Base-by-base conservation (phyloP, 2,888 invertebrate species). In the Apodemia zela region DNA sequence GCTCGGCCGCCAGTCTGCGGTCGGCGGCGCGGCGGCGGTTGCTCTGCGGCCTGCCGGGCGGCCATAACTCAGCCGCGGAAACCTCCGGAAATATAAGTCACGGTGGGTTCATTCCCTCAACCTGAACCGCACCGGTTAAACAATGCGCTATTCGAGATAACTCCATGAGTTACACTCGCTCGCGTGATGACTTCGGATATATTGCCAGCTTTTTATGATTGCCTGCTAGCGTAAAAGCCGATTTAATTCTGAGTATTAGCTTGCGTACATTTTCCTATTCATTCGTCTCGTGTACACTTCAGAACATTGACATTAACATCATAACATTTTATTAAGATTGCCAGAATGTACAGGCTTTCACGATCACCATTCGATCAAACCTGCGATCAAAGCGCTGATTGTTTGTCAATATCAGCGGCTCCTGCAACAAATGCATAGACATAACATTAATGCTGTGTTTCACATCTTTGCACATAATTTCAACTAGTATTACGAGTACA, bases 1-100 rank as follows among this genome's bases (percentile, higher is more conserved):
- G 17, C 2, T 10, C 11, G 17, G n/a, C 17, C n/a, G 47, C 47
- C n/a, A 6, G 49, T 11, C 18, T 25, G 2, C 25, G 25, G 25
- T 25, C 25, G 25, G 25, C 49, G 18, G 49, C 17, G 18, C 18
- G 18, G 17, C 49, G 49, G 49, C 18, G 49, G 51, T 51, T 51
- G 21, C 18, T 10, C 38, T 51, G 51, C 18, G 51, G 38, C 11
- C 38, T 38, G 38, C 38, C 38, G 38, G 11, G 21, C 2, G 51
- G 51, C 51, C 13, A 51, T 51, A 51, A 51, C 51, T 54, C 51
- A 51, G 8, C 51, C 21, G 13, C 21, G 25, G 21, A 54, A 54
- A 54, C 51, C 51, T 51, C 51, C 51, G 51, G 51, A 51, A 21
- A 18, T 51, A 51, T 51, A 51, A 51, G 18, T 51, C 51, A 51